phyloP scores from a whole-genome alignment of 2,888 invertebrate genomes.

The Tetranychus truncatus region DNA sequence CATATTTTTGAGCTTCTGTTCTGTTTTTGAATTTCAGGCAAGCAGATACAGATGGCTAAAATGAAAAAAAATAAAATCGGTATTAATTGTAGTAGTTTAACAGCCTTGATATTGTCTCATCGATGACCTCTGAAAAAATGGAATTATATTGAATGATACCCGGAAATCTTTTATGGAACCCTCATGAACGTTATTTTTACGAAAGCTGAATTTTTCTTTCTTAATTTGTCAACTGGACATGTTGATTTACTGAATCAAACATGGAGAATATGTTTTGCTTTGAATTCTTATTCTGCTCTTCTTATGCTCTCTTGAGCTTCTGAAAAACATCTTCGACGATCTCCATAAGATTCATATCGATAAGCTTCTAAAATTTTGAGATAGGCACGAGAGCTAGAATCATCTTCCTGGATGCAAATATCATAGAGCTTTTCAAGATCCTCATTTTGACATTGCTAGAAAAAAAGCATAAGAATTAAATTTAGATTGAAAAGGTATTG shows the following conservation, averaged over 20 bases:
- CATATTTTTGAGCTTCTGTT: slow-evolving; percentile 65
- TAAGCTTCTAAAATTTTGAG: slow-evolving; percentile 59
- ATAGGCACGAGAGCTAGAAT: slow-evolving; percentile 63
- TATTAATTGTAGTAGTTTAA: slow-evolving; percentile 2
- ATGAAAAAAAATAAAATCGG: slow-evolving; percentile 11
- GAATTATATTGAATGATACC: too few relatives aligned
- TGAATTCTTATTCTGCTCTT: slow-evolving; percentile 58
- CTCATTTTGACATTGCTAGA: slow-evolving; percentile 53
- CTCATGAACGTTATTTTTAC: too few relatives aligned
- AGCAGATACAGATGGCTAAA: slow-evolving; percentile 64
- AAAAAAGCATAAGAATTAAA: slow-evolving; percentile 14
- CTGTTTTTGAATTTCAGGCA: slow-evolving; percentile 55
- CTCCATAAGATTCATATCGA: slow-evolving; percentile 37
- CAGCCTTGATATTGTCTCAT: too few relatives aligned
- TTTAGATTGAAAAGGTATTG: neutral
- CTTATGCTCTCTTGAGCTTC: slow-evolving; percentile 44
- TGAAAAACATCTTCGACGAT: slow-evolving; percentile 34
- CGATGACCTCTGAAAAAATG: too few relatives aligned
- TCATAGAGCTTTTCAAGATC: slow-evolving; percentile 61
- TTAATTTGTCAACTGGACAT: too few relatives aligned
- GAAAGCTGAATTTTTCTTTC: too few relatives aligned
- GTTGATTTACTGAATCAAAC: too few relatives aligned
- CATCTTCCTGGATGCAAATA: slow-evolving; percentile 74
- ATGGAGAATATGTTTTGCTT: too few relatives aligned
- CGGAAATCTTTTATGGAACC: too few relatives aligned